Conservation (phyloP, 2,113 vertebrate genomes). For the Planiliza haematocheilus region DNA sequence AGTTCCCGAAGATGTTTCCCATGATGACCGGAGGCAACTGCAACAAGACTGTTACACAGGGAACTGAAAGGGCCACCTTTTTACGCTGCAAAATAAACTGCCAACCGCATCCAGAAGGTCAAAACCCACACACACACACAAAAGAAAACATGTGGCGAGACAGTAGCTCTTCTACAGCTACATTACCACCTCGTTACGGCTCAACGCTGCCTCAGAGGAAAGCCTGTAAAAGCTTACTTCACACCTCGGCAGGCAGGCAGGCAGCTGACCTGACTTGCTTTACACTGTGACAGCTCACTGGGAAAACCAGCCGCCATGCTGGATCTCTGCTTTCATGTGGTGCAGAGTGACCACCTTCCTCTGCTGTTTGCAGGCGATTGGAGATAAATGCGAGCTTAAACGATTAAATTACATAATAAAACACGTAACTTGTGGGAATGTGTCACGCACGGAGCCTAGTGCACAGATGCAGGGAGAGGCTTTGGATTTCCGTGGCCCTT, state of each 20-base stretch:
- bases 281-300: constrained; percentile 32
- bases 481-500: neutral
- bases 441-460: neutral
- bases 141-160: constrained; percentile 14
- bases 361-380: constrained; percentile 24
- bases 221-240: constrained; percentile 52
- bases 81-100: constrained; percentile 23
- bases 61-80: constrained; percentile 2
- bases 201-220: constrained; percentile 43
- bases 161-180: constrained; percentile 39
- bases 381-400: constrained; percentile 5
- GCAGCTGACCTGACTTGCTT: constrained; percentile 49
- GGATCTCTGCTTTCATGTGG: constrained; percentile 57
- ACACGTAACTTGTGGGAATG: constrained; percentile 10
- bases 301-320: constrained; percentile 33
- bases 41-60: constrained; percentile 53
- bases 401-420: constrained; percentile 12
- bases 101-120: constrained; percentile 18
- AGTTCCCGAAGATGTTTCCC: constrained; percentile 94
- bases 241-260: constrained; percentile 46
- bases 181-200: constrained; percentile 51
- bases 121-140: constrained; percentile 22
- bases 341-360: constrained; percentile 45
- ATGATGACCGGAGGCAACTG: constrained; percentile 78
- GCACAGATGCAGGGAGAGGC: neutral